phyloP scores from a whole-genome alignment of 2,797 vertebrate genomes.

The Eupleurogrammus muticus region DNA sequence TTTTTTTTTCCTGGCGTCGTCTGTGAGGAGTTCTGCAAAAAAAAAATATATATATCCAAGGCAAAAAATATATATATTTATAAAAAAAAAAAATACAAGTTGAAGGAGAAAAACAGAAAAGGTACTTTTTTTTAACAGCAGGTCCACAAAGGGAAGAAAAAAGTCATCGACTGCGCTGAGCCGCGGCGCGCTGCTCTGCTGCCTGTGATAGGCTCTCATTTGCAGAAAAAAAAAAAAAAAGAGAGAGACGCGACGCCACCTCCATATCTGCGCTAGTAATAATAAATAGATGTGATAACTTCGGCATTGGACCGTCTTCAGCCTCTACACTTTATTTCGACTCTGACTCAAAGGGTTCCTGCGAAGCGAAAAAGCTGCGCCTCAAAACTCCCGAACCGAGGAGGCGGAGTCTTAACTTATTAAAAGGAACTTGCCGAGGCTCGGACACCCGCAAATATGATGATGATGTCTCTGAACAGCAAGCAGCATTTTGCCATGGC shows the following conservation, averaged over 20 bases:
- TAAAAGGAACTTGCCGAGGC: conserved; percentile 85
- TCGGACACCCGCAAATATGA: conserved; percentile 91
- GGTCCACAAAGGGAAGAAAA: conserved; percentile 53
- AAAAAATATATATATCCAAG: conserved; percentile 57
- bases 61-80: conserved; percentile 35
- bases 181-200: conserved; percentile 64
- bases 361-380: conserved; percentile 77
- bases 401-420: conserved; percentile 89
- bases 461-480: conserved; percentile 98
- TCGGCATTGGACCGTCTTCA: conserved; percentile 74
- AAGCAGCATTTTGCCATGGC: conserved; percentile 97
- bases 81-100: conserved; percentile 30
- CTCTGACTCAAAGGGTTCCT: conserved; percentile 77
- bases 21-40: conserved; percentile 68
- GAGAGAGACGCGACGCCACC: conserved; percentile 51
- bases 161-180: conserved; percentile 52
- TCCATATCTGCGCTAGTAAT: conserved; percentile 60
- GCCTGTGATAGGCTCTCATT: conserved; percentile 57
- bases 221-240: conserved; percentile 7
- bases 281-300: conserved; percentile 81
- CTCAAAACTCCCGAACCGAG: conserved; percentile 80
- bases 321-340: conserved; percentile 64
- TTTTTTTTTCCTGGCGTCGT: conserved; percentile 64
- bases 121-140: conserved; percentile 45
- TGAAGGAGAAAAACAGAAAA: conserved; percentile 54